These are phyloP conservation scores for Cathartes aura DNA, from an alignment of 2,113 vertebrate species.

Conservation along the genomic window DNA sequence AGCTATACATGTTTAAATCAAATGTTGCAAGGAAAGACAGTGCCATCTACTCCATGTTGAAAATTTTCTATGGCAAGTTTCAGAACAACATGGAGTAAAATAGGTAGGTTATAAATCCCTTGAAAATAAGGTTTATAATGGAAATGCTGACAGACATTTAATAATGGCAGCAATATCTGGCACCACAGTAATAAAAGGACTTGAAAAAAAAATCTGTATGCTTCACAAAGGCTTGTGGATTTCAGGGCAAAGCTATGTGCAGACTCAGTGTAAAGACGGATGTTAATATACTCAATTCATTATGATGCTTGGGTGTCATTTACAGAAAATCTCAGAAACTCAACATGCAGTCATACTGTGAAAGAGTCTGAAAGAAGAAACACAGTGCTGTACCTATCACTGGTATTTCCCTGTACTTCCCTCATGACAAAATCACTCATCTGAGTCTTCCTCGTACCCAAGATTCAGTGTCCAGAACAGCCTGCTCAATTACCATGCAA, in stretches of 20 bases:
- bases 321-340: conserved; percentile 59
- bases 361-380: conserved; percentile 38
- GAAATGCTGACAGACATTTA: conserved; percentile 74
- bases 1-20: conserved; percentile 49
- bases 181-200: conserved; percentile 67
- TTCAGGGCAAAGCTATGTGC: conserved; percentile 57
- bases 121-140: conserved; percentile 74
- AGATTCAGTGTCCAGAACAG: background rate
- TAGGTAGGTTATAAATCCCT: conserved; percentile 66
- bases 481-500: background rate
- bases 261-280: conserved; percentile 46
- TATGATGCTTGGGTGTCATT: conserved; percentile 41
- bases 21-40: conserved; percentile 51
- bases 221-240: conserved; percentile 65
- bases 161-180: conserved; percentile 53
- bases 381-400: background rate
- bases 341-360: conserved; percentile 20
- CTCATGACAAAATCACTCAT: background rate
- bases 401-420: background rate
- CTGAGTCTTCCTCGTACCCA: background rate
- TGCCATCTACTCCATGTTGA: conserved; percentile 38
- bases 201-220: conserved; percentile 46
- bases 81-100: conserved; percentile 61
- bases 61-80: conserved; percentile 61
- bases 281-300: conserved; percentile 58